phyloP scores from a whole-genome alignment of 2,888 invertebrate species.

The Dichetophora obliterata region DNA sequence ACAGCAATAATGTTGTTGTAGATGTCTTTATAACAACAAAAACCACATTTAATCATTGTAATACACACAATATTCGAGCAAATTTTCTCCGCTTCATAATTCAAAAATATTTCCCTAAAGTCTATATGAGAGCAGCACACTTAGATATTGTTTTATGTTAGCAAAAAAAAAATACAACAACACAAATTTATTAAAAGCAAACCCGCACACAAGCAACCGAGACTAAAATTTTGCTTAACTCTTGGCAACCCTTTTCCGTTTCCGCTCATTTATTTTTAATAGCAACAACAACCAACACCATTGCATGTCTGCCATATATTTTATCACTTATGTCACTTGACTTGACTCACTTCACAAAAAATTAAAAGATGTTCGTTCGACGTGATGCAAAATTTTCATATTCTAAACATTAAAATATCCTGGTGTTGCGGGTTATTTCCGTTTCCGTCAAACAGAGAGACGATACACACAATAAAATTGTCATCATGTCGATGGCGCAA shows the following conservation, averaged over 20 bases:
- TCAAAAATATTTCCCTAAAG: neutral
- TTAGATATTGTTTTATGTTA: neutral
- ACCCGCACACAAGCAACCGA: neutral
- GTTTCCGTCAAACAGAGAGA: neutral
- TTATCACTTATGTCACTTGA: neutral
- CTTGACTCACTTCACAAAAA: conserved; percentile 4
- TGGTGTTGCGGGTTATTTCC: neutral
- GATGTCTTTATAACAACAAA: neutral
- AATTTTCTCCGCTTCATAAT: neutral
- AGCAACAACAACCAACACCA: neutral
- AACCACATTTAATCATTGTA: conserved; percentile 22
- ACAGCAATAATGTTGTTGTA: neutral
- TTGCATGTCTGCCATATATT: neutral
- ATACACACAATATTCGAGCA: neutral
- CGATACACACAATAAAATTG: neutral
- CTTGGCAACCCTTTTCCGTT: conserved; percentile 10
- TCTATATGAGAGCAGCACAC: too few species aligned
- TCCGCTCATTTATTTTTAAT: conserved; percentile 14
- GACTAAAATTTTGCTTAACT: neutral
- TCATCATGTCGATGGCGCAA: neutral
- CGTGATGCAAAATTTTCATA: neutral
- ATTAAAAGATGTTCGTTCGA: neutral
- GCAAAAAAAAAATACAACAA: too few species aligned
- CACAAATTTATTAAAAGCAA: conserved; percentile 9
- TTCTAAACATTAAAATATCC: neutral